phyloP scores from a whole-genome alignment of 2,113 vertebrate species.

The Leptobrachium leishanense region DNA sequence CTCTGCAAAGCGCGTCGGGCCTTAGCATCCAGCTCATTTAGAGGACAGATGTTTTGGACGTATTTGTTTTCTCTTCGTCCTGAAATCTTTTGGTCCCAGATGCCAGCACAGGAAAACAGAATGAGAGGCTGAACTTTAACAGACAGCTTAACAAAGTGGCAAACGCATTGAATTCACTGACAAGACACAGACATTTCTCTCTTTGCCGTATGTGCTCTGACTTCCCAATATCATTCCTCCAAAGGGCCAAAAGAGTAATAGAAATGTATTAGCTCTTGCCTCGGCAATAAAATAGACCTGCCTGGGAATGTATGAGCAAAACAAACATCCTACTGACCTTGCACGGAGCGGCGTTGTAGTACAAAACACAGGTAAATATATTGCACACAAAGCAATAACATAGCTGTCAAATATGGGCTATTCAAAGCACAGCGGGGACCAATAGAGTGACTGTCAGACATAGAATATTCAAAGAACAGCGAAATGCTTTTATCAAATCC shows the following conservation, averaged over 20 bases:
- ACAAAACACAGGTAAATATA: slow-evolving; percentile 33
- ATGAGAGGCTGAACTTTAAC: slow-evolving; percentile 34
- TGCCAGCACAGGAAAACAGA: slow-evolving; percentile 2
- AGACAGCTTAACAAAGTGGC: slow-evolving; percentile 33
- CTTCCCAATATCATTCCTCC: slow-evolving; percentile 30
- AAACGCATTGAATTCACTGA: slow-evolving; percentile 31
- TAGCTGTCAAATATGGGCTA: slow-evolving; percentile 25
- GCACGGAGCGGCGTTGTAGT: background rate
- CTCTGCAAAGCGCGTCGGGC: background rate
- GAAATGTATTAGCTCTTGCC: slow-evolving; percentile 31
- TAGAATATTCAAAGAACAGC: slow-evolving; percentile 6
- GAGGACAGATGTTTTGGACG: slow-evolving; percentile 7
- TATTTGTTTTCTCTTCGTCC: slow-evolving; percentile 20
- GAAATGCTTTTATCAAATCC: background rate
- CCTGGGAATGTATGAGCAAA: slow-evolving; percentile 9
- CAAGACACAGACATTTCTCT: slow-evolving; percentile 37
- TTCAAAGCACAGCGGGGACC: slow-evolving; percentile 10
- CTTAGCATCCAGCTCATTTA: slow-evolving; percentile 6
- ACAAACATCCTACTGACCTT: slow-evolving; percentile 18
- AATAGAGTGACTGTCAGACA: background rate
- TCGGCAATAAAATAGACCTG: slow-evolving; percentile 24
- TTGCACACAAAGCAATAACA: slow-evolving; percentile 9
- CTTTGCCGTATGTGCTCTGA: slow-evolving; percentile 30
- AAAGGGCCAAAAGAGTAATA: slow-evolving; percentile 40
- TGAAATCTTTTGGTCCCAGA: slow-evolving; percentile 21